Base-by-base conservation (phyloP, 2,888 invertebrate species). In the Drosophila acutilabella region DNA sequence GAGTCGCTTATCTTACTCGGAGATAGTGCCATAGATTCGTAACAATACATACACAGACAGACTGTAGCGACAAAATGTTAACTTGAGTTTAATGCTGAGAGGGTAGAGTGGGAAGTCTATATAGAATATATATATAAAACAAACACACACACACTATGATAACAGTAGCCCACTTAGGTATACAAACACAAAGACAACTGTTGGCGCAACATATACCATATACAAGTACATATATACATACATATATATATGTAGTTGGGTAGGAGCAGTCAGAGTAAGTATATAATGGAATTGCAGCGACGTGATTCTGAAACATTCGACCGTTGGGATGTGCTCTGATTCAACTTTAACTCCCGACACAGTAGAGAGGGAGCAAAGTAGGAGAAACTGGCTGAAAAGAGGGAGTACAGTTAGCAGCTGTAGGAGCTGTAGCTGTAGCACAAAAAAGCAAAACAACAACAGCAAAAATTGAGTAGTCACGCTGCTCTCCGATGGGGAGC, bases 271-370 rank as follows among this genome's bases (percentile, higher is more conserved):
- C 51, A 62, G 54, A 20, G 67, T 70, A 78, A 82, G 87, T 90
- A 90, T 90, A 91, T 91, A 91, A 90, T 90, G 86, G 90, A 91
- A 91, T 91, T 91, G 91, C 91, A 91, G 90, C 88, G 90, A 91
- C 91, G 91, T 91, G 91, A 91, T 91, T 91, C 91, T 89, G 88
- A 91, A 91, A 90, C 91, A 91, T 90, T 89, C 89, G 91, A 91
- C 91, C 91, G 88, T 89, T 89, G 91, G 91, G 91, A 92, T 91
- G 89, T 89, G 91, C 89, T 90, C 90, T 91, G 92, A 92, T 92
- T 92, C 91, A 84, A 89, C 80, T 88, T 89, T 88, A 53, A 83
- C 70, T 83, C 75, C 83, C 81, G 80, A 67, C 78, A 78, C 81
- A 73, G 62, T n/a, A n/a, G 74, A 74, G 78, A 38, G 52, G 71